Percentiles rank a stretch among this genome's conserved stretches.
Evolutionary conservation across 2,888 invertebrate genomes (phyloP).

Genomic region (Atrina japonica): DNA sequence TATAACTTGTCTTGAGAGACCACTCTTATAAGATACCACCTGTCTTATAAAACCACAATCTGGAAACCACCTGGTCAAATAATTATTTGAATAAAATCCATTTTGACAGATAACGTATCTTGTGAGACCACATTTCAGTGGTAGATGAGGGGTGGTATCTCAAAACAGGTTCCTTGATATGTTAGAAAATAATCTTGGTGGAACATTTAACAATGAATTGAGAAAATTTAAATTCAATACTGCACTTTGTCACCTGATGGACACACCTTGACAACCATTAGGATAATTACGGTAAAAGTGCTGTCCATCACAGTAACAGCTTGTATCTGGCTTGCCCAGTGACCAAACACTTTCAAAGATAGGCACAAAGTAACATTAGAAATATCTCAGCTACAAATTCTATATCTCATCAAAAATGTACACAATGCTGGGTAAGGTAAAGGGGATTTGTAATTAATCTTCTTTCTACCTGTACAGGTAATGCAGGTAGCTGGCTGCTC

Average conservation of each 20-base stretch:
- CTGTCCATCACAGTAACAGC: slow-evolving; percentile 8
- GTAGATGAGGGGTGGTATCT: too few species aligned
- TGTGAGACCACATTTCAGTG: too few species aligned
- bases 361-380: neutral
- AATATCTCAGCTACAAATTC: slow-evolving; percentile 14
- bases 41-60: too few species aligned
- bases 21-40: too few species aligned
- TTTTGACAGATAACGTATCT: too few species aligned
- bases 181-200: too few species aligned
- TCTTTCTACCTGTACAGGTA: slow-evolving; percentile 1
- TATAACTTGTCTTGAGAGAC: too few species aligned
- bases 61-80: too few species aligned
- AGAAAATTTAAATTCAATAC: too few species aligned
- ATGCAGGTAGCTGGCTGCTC: neutral
- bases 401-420: slow-evolving; percentile 23
- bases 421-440: neutral
- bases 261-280: neutral
- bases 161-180: too few species aligned
- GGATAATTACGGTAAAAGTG: neutral
- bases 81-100: too few species aligned
- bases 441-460: slow-evolving; percentile 28
- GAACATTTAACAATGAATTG: too few species aligned
- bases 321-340: slow-evolving; percentile 16
- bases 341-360: slow-evolving; percentile 33
- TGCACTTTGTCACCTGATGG: neutral